phyloP scores from a whole-genome alignment of 2,888 invertebrate genomes.

The Mythimna ferrago region DNA sequence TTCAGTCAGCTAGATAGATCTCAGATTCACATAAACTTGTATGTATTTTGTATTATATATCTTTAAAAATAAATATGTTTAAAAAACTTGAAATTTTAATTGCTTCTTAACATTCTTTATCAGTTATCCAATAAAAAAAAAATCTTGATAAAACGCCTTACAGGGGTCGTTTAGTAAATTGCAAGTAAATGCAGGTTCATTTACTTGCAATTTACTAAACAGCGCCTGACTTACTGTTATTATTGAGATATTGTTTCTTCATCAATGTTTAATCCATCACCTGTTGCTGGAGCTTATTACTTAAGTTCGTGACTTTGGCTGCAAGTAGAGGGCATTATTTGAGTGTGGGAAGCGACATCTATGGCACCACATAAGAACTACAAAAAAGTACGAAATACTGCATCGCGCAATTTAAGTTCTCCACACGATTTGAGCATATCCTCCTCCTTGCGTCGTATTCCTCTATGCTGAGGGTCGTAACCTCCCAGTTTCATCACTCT shows the following conservation, averaged over 20 bases:
- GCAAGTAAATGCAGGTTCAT: too few relatives aligned
- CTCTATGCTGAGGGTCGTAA: too few relatives aligned
- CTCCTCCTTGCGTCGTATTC: too few relatives aligned
- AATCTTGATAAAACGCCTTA: too few relatives aligned
- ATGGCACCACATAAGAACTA: too few relatives aligned
- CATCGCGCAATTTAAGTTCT: too few relatives aligned
- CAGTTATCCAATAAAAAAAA: too few relatives aligned
- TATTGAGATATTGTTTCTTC: constrained; percentile 41
- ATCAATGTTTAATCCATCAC: constrained; percentile 55
- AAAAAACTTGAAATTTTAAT: not conserved
- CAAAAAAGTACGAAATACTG: too few relatives aligned
- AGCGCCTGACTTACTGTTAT: constrained; percentile 21
- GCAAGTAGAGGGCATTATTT: constrained; percentile 47
- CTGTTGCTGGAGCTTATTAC: constrained; percentile 58
- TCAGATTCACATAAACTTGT: constrained; percentile 41
- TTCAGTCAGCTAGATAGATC: constrained; percentile 54
- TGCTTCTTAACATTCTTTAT: not conserved
- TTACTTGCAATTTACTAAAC: constrained; percentile 20
- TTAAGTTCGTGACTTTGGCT: constrained; percentile 58
- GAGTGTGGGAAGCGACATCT: constrained; percentile 10
- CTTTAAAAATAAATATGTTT: constrained; percentile 32
- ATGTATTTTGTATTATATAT: constrained; percentile 40
- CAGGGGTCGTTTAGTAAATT: not conserved
- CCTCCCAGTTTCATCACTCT: too few relatives aligned
- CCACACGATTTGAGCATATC: too few relatives aligned